A percentile compares a stretch with the other conserved stretches of the same genome.
Conservation (phyloP, 2,113 vertebrate species). For the Dasyornis broadbenti region DNA sequence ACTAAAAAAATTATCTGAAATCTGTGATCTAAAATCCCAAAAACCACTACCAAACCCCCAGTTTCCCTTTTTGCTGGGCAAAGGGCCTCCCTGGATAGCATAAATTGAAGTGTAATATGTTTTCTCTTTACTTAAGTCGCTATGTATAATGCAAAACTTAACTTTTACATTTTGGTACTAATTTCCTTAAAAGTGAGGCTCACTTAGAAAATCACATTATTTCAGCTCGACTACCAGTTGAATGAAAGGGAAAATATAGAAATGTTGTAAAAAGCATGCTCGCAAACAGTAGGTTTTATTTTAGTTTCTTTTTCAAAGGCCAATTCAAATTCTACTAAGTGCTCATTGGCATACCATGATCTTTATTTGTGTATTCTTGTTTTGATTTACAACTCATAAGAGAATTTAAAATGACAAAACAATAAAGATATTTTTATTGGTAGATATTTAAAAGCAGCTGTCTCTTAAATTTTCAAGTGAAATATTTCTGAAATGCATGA, state of each 20-base stretch:
- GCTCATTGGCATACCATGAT: not conserved
- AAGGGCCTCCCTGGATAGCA: not conserved
- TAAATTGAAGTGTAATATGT: not conserved
- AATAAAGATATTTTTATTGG: not conserved
- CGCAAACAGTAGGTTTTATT: not conserved
- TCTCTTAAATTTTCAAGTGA: not conserved
- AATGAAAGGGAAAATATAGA: not conserved
- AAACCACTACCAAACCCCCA: rapidly evolving
- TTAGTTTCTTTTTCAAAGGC: not conserved
- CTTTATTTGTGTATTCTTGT: not conserved
- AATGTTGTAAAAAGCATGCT: not conserved
- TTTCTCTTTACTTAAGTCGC: not conserved
- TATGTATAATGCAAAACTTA: not conserved
- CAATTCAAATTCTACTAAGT: not conserved
- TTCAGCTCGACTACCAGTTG: not conserved
- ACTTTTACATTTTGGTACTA: not conserved
- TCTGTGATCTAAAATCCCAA: too few relatives aligned
- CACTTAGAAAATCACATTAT: not conserved
- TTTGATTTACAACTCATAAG: not conserved
- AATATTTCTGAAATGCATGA: not conserved
- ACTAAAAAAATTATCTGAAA: not conserved
- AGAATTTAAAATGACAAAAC: not conserved
- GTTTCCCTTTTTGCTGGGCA: not conserved
- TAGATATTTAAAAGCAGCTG: not conserved
- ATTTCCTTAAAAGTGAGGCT: not conserved